Base-by-base conservation (phyloP, 2,113 vertebrate genomes). In the Lutjanus erythropterus region DNA sequence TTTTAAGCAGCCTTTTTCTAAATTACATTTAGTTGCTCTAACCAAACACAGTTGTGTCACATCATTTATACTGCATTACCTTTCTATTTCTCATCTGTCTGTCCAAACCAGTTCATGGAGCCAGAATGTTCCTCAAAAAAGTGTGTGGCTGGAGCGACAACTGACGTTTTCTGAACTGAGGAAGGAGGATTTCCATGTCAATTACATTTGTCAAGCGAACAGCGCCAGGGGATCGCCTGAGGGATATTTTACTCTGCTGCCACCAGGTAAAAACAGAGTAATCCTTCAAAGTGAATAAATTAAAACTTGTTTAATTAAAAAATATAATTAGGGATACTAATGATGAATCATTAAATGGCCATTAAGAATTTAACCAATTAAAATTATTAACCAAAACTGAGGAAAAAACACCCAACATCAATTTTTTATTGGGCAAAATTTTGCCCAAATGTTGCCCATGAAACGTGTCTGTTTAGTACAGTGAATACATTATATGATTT, bases 261-360 rank as follows among this genome's bases (percentile, higher is more conserved):
- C 39, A 7, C 81, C 91, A 95, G 96, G 98, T 99, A 87, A 75
- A 62, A 60, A n/a, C n/a, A n/a, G n/a, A n/a, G n/a, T n/a, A n/a
- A n/a, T n/a, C n/a, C n/a, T n/a, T n/a, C 68, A 52, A 41, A 49
- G 11, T 23, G 9, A n/a, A n/a, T n/a, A n/a, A n/a, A n/a, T n/a
- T n/a, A n/a, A n/a, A n/a, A n/a, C n/a, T n/a, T n/a, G n/a, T n/a
- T n/a, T n/a, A n/a, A n/a, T n/a, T n/a, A n/a, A n/a, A n/a, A n/a
- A n/a, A n/a, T n/a, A n/a, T n/a, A n/a, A n/a, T n/a, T n/a, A n/a
- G n/a, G n/a, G n/a, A n/a, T n/a, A n/a, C n/a, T n/a, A n/a, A n/a
- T n/a, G n/a, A n/a, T n/a, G n/a, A n/a, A n/a, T n/a, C n/a, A n/a
- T n/a, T n/a, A n/a, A n/a, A n/a, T n/a, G n/a, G n/a, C n/a, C n/a